Base-by-base conservation (phyloP, 2,888 invertebrate genomes). In the Eubasilissa splendida region DNA sequence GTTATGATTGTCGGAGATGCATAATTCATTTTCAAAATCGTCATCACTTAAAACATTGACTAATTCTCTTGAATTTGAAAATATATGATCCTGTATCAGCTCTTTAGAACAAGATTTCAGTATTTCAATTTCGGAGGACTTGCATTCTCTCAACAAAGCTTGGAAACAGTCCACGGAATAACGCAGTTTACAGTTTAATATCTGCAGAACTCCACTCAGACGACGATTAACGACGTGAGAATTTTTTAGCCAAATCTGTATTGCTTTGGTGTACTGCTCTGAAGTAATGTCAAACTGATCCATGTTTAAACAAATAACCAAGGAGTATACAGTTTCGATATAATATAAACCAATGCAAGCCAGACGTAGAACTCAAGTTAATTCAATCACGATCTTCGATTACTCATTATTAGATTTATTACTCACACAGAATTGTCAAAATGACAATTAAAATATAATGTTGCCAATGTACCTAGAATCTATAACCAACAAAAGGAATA, bases 161-260 rank as follows among this genome's bases (percentile, higher is more conserved):
- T 79, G 54, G 11, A 65, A 65, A 74, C 50, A 42, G 14, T 74
- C 66, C 7, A 65, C 8, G 7, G 66, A 76, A 52, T 76, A 76
- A 53, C 53, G 50, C 7, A 73, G 53, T 66, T 73, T 66, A 33
- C 70, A 80, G 31, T 33, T 74, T n/a, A 59, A 60, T 31, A 85
- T 85, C 88, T 86, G 77, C 79, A 87, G 83, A 85, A 88, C 90
- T 75, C 93, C 93, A 87, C 93, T 92, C 86, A 96, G 88, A 86
- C 94, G 93, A 85, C 93, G 93, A 87, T 96, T 95, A 7, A 95
- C 88, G 79, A 94, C 90, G 86, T 95, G 94, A 75, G 95, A 94
- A 86, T 94, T 94, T 78, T 88, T 89, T 80, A 94, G 86, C 86
- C 94, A 92, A 84, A 96, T 91, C 75, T 88, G 86, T 76, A 94